Evolutionary conservation across 2,797 vertebrate species (phyloP), one percentile per base, ranked within the genome.

Genomic region (Hypotaenidia philippensis): DNA sequence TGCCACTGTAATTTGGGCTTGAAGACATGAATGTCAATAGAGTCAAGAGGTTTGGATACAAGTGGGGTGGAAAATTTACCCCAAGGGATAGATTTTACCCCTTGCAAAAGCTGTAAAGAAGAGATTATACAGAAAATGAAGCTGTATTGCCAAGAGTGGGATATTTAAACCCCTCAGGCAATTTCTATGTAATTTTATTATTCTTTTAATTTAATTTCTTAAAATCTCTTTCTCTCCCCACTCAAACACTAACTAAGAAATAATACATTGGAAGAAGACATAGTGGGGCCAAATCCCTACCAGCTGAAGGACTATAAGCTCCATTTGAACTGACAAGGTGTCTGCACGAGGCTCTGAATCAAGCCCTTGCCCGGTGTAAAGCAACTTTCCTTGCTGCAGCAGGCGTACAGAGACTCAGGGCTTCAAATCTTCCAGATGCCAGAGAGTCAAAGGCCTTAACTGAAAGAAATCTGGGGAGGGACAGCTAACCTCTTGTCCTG

Each of bases 11-110:
- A 96, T 96, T 96, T 96, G 78, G 86, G 50, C 49, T 89, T 93
- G 80, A 93, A 92, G 92, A 94, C 89, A 93, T 74, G 94, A 95
- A 93, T 89, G 90, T 84, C 95, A 94, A 89, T 93, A 89, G 52
- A 93, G 86, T 93, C 77, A 87, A 92, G 92, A 95, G 83, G 86
- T 90, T 93, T 94, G 86, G 74, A 83, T 94, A 94, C 59, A 92
- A 95, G 75, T 29, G n/a, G 92, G 96, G 75, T 97, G 93, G 88
- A 96, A 96, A 94, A 95, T 94, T 68, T 80, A 86, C 81, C 86
- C 86, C 3, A 11, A 47, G 3, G 90, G 76, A 93, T 13, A 77
- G 78, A 96, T 95, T 96, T 94, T 96, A 93, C 95, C 92, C 74
- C 93, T 95, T 63, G 68, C n/a, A 87, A 90, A 95, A 92, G 34